These are phyloP conservation scores for Papilio protenor DNA, from an alignment of 2,888 invertebrate genomes.

Conservation along the genomic window DNA sequence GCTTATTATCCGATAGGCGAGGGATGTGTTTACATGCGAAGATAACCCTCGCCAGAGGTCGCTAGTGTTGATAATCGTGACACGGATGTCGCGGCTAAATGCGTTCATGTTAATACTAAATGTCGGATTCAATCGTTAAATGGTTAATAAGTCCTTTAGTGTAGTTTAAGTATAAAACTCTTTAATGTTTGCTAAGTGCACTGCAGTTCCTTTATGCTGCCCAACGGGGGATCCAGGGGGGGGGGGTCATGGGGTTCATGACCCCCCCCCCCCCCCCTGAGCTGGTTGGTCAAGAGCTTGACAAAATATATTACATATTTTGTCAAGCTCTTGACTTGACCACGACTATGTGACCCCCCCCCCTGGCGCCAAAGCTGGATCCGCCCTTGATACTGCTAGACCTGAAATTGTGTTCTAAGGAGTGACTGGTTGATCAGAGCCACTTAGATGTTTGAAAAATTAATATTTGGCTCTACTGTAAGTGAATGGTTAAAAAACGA, in stretches of 20 bases:
- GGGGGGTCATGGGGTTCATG: too few species aligned
- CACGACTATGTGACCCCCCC: too few species aligned
- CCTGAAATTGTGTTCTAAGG: background rate
- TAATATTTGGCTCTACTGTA: too few species aligned
- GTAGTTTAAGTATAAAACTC: background rate
- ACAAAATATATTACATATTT: too few species aligned
- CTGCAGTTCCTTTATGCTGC: background rate
- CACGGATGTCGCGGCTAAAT: slow-evolving; percentile 45
- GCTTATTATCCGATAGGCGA: slow-evolving; percentile 49
- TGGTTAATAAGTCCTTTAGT: background rate
- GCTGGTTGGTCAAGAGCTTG: too few species aligned
- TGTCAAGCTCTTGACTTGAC: too few species aligned
- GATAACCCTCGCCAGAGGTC: slow-evolving; percentile 63
- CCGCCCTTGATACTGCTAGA: too few species aligned
- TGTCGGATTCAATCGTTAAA: background rate
- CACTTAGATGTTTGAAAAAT: too few species aligned
- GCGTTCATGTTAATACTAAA: background rate
- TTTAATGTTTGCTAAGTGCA: background rate
- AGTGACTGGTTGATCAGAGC: background rate
- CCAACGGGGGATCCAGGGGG: too few species aligned
- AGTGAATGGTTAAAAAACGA: too few species aligned
- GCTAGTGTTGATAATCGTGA: slow-evolving; percentile 54
- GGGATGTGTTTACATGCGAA: slow-evolving; percentile 54
- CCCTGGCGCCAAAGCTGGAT: too few species aligned
- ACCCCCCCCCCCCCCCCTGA: too few species aligned